Base-by-base conservation (phyloP, 2,113 vertebrate genomes). In the Oxyura jamaicensis region DNA sequence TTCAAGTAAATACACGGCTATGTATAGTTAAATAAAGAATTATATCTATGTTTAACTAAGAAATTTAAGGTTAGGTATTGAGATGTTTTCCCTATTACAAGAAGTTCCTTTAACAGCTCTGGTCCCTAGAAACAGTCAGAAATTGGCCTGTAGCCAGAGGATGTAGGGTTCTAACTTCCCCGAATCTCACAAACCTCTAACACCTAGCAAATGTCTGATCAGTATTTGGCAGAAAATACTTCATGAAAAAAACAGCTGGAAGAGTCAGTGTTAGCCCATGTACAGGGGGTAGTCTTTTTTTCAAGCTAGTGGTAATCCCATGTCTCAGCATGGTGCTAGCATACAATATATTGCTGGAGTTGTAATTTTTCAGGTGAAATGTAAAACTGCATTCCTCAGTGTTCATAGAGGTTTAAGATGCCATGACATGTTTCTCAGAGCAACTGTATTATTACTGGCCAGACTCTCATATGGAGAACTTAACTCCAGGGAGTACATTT, bases 341-440 rank as follows among this genome's bases (percentile, higher is more conserved):
- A 39, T 23, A 46, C 17, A 76, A 16, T 13, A 9, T 58, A 71
- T 23, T 42, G 10, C 23, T 53, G 46, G n/a, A 62, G 28, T 8
- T 73, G 36, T 33, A 62, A 46, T 80, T 87, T 94, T 91, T 91
- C 68, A 88, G 78, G 71, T 52, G 11, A 91, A 97, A 90, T 0
- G 2, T 31, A 80, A 58, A 83, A 80, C n/a, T 53, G 33, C 22
- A 58, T 68, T 95, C 28, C 84, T 85, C 35, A 62, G 19, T 58
- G 52, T 86, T 86, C 35, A 55, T 3, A 83, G 56, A 83, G 12
- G 13, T 80, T 91, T 88, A 86, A 86, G 73, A 90, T 86, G 31
- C 11, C n/a, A 19, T 63, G 36, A 65, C 26, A 59, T 11, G 17
- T 67, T 83, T 79, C 81, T 56, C 36, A 90, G 79, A 83, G 44